Evolutionary conservation across 2,797 vertebrate genomes (phyloP).

Genomic region (Cirrhinus mrigala): DNA sequence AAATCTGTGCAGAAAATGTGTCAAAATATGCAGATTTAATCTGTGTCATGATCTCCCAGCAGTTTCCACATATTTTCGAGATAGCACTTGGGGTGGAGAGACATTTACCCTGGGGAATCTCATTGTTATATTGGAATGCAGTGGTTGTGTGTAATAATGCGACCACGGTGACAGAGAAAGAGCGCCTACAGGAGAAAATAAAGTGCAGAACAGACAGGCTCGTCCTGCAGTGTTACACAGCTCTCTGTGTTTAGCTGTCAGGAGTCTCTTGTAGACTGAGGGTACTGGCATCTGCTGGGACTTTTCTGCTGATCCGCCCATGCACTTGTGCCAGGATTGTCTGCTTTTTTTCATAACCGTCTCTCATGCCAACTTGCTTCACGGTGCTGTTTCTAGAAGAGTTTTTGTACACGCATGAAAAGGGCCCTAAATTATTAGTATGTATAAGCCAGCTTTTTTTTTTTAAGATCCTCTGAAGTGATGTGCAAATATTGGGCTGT

Average conservation of each 20-base stretch:
- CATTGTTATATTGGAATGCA: slow-evolving; percentile 48
- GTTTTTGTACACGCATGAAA: not conserved
- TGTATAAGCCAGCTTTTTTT: not conserved
- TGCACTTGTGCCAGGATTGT: not conserved
- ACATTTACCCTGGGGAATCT: slow-evolving; percentile 4
- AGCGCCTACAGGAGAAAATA: not conserved
- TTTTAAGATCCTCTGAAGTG: too few species aligned
- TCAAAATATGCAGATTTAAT: not conserved
- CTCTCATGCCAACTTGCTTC: not conserved
- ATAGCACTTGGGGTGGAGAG: not conserved
- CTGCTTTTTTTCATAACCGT: not conserved
- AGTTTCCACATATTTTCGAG: not conserved
- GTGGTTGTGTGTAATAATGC: slow-evolving; percentile 25
- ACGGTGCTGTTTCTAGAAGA: not conserved
- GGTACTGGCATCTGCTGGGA: slow-evolving; percentile 38
- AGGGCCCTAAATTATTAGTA: not conserved
- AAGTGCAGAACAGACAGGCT: slow-evolving; percentile 39
- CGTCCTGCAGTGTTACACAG: slow-evolving; percentile 61
- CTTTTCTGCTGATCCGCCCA: slow-evolving; percentile 24
- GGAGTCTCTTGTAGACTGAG: slow-evolving; percentile 22
- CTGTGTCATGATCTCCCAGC: not conserved
- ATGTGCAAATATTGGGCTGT: too few species aligned
- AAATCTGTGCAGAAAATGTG: not conserved
- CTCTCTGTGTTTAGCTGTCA: slow-evolving; percentile 35
- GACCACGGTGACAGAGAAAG: slow-evolving; percentile 34